Base-by-base conservation (phyloP, 2,888 invertebrate genomes). In the Piscicola geometra region DNA sequence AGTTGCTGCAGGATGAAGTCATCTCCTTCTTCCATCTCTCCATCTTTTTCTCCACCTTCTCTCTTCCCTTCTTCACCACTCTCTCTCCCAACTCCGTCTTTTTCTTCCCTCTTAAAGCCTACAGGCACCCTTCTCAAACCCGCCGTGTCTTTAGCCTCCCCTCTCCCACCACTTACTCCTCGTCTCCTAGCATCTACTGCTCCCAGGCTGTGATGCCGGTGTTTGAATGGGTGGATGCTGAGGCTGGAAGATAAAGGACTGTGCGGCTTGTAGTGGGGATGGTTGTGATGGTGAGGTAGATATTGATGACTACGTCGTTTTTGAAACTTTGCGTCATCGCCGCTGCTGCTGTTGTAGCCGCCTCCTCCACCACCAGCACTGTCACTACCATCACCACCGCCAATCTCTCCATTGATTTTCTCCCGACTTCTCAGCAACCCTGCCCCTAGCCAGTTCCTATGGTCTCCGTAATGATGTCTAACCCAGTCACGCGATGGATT, bases 151-250 rank as follows among this genome's bases (percentile, higher is more conserved):
- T n/a, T n/a, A n/a, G n/a, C n/a, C n/a, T n/a, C n/a, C n/a, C n/a
- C n/a, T n/a, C n/a, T 41, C 9, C 15, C 41, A 15, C 41, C 41
- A 41, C 41, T 41, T 15, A 41, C n/a, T n/a, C n/a, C n/a, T n/a
- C n/a, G n/a, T n/a, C n/a, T 41, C 9, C 15, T 15, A 15, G 9
- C 41, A 41, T 15, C 15, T 15, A 41, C 70, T 9, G 41, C 70
- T 1, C 70, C 70, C 18, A 70, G 28, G 36, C 70, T 70, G 41
- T 70, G 70, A 41, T 70, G 70, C 21, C 70, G 70, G 2, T 25
- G 70, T 28, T 36, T 32, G 36, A 70, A 70, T 41, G 70, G 35
- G n/a, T 70, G 18, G 35, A 41, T 25, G 47, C 71, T 5, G 50
- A 32, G 28, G 28, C 30, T 52, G 52, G 18, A 18, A 25, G 0